Percentiles rank a stretch among this genome's conserved stretches.
phyloP scores from a whole-genome alignment of 1,140 invertebrate genomes.

The Plectus sambesii region DNA sequence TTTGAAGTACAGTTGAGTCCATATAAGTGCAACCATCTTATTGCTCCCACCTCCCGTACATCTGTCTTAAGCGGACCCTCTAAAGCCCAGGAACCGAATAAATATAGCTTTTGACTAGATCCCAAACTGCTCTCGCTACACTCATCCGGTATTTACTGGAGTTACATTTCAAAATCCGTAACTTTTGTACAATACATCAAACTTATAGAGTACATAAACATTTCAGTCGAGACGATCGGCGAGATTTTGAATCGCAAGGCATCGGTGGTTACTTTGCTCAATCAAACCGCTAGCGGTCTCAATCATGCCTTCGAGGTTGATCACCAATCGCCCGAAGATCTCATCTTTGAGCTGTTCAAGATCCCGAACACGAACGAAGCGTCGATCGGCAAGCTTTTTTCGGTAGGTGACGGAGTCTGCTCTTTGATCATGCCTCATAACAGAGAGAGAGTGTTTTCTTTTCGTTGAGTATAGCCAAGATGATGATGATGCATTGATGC shows the following conservation, averaged over 20 bases:
- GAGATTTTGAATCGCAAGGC: slow-evolving; percentile 20
- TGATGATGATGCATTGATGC: slow-evolving; percentile 4
- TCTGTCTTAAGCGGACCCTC: no score
- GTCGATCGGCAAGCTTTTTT: slow-evolving; percentile 34
- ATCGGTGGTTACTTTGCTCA: slow-evolving; percentile 22
- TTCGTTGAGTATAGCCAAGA: slow-evolving; percentile 9
- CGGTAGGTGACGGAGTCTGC: slow-evolving; percentile 12
- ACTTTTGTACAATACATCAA: no score
- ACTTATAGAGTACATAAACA: slow-evolving; percentile 14
- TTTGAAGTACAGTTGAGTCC: no score
- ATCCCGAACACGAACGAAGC: slow-evolving; percentile 37
- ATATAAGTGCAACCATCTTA: no score
- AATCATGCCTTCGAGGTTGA: slow-evolving; percentile 25
- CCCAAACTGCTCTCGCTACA: no score
- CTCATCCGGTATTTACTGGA: no score
- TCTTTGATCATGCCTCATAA: no score
- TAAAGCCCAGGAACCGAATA: no score
- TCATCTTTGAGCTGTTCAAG: slow-evolving; percentile 43
- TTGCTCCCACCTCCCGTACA: no score
- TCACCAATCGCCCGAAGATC: slow-evolving; percentile 31
- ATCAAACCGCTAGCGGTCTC: slow-evolving; percentile 22
- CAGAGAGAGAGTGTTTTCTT: no score
- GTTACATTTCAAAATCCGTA: no score
- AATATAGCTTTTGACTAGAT: no score
- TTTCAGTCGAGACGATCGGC: slow-evolving; percentile 19